Conservation (phyloP, 1,140 invertebrate genomes). For the Zaprionus kolodkinae region DNA sequence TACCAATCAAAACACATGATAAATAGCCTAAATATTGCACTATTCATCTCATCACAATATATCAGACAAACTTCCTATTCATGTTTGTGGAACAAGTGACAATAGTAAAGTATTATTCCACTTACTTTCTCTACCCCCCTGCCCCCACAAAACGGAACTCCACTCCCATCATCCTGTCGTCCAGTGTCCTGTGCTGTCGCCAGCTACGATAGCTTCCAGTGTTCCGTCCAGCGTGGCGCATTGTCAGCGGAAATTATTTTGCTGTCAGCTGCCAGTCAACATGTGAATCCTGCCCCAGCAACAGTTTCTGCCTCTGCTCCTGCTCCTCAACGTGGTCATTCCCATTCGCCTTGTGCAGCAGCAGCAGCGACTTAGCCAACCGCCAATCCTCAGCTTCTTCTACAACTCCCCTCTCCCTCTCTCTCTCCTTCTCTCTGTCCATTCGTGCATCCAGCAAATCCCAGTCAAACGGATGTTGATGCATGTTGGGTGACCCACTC, state of each 20-base stretch:
- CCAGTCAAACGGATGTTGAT: slow-evolving; percentile 27
- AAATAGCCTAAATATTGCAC: not conserved
- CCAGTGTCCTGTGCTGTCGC: slow-evolving; percentile 3
- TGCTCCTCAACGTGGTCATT: slow-evolving; percentile 24
- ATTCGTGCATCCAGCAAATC: slow-evolving; percentile 30
- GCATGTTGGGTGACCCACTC: not conserved
- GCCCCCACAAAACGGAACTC: too few relatives aligned
- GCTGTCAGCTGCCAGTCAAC: slow-evolving; percentile 43
- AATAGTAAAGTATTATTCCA: not conserved
- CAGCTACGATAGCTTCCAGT: not conserved
- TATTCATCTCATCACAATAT: not conserved
- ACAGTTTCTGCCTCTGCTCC: too few relatives aligned
- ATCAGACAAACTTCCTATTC: not conserved
- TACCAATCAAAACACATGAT: not conserved
- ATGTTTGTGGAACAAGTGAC: not conserved
- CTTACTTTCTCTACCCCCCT: too few relatives aligned
- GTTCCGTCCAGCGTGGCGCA: slow-evolving; percentile 23
- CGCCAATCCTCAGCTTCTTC: slow-evolving; percentile 13
- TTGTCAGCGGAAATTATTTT: slow-evolving; percentile 59
- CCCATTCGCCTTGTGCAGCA: slow-evolving; percentile 16
- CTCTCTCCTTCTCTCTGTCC: slow-evolving; percentile 19
- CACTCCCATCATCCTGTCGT: not conserved
- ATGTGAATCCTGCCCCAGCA: slow-evolving; percentile 6
- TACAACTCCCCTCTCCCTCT: slow-evolving; percentile 25
- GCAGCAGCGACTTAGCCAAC: slow-evolving; percentile 28